phyloP scores from a whole-genome alignment of 1,140 invertebrate species.

The Drosophila yakuba region DNA sequence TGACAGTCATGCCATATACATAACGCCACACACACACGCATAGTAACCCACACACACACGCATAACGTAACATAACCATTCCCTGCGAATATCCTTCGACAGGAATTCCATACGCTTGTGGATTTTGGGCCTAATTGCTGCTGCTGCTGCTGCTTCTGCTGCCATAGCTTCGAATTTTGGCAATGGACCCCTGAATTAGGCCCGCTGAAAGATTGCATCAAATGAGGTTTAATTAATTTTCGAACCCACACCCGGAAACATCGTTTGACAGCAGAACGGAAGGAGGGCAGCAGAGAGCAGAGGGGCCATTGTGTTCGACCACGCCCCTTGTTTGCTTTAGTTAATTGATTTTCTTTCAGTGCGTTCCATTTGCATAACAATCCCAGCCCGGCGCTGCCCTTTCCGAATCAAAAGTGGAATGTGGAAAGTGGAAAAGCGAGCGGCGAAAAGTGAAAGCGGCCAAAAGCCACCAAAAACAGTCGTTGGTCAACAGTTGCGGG shows the following conservation, averaged over 20 bases:
- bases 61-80: constrained; percentile 21
- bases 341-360: constrained; percentile 82
- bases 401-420: constrained; percentile 13
- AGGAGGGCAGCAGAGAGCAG: neutral
- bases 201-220: constrained; percentile 57
- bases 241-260: constrained; percentile 31
- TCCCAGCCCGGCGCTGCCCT: constrained; percentile 36
- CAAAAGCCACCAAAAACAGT: constrained; percentile 36
- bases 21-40: constrained; percentile 35
- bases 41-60: too few species aligned
- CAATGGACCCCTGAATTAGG: constrained; percentile 28
- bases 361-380: constrained; percentile 74
- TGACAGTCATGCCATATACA: constrained; percentile 73
- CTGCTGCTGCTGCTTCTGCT: constrained; percentile 26
- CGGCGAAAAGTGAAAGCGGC: constrained; percentile 42
- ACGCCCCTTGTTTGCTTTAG: constrained; percentile 67
- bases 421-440: constrained; percentile 10
- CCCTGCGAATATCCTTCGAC: constrained; percentile 39
- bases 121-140: constrained; percentile 67
- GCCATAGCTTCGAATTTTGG: constrained; percentile 14
- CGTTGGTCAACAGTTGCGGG: constrained; percentile 32
- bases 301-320: constrained; percentile 38
- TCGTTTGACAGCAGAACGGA: constrained; percentile 51
- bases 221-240: constrained; percentile 80
- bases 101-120: constrained; percentile 20